phyloP scores from a whole-genome alignment of 2,888 invertebrate species.

The Coenonympha arcania region DNA sequence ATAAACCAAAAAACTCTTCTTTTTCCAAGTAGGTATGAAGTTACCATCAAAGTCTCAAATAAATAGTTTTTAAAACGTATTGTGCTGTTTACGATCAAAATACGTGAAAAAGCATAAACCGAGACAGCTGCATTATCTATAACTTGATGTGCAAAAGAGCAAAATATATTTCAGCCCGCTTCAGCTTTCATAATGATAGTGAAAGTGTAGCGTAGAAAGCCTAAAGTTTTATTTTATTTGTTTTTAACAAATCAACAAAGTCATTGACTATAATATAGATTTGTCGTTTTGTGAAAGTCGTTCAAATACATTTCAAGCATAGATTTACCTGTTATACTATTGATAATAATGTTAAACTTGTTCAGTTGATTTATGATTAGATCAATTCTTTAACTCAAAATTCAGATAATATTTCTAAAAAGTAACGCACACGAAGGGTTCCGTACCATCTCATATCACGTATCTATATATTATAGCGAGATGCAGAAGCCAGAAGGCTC shows the following conservation, averaged over 20 bases:
- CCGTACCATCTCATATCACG: too few species aligned
- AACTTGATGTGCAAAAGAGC: conserved; percentile 26
- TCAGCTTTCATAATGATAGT: conserved; percentile 19
- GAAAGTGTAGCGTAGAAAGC: conserved; percentile 36
- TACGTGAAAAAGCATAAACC: background rate
- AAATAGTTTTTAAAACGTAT: background rate
- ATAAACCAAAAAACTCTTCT: too few species aligned
- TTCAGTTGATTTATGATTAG: too few species aligned
- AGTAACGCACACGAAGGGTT: too few species aligned
- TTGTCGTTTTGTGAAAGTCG: conserved; percentile 47
- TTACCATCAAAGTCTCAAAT: conserved; percentile 9
- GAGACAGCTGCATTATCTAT: conserved; percentile 10
- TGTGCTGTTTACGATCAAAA: background rate
- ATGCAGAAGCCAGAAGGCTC: too few species aligned
- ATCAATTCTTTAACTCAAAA: too few species aligned
- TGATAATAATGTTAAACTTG: too few species aligned
- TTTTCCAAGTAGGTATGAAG: too few species aligned
- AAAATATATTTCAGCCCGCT: conserved; percentile 1
- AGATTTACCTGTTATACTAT: background rate
- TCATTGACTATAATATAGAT: conserved; percentile 35
- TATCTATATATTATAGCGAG: too few species aligned
- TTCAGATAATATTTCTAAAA: too few species aligned
- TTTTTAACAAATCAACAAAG: conserved; percentile 36
- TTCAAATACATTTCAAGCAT: conserved; percentile 16
- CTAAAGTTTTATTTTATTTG: conserved; percentile 27